Base-by-base conservation (phyloP, 2,888 invertebrate genomes). In the Euclidia mi region DNA sequence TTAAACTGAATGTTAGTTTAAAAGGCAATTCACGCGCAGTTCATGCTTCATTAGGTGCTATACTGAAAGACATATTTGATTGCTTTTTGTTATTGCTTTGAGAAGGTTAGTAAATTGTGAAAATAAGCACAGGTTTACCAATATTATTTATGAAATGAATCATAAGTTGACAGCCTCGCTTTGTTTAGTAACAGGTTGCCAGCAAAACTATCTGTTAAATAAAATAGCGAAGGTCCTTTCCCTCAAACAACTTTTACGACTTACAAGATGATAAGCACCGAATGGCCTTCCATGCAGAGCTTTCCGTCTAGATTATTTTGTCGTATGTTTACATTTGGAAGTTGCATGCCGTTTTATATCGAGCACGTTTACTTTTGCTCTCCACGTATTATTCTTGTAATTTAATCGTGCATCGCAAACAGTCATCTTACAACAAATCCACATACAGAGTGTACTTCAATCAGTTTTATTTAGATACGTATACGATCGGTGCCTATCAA, bases 401-500 rank as follows among this genome's bases (percentile, higher is more conserved):
- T 73, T 73, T 61, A 55, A 62, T 58, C 44, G 65, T 49, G 34
- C 44, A 15, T 38, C 48, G 18, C 35, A 51, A 37, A 40, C 46
- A 41, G 18, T 45, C 35, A 60, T 58, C 56, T 60, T 55, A 56
- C 56, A 61, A 63, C 56, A 70, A 70, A 71, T 70, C 50, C 56
- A 29, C 34, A 20, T 25, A 42, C 56, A 61, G 49, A 61, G 58
- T 59, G 52, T 74, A n/a, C 71, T 64, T 67, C 71, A 71, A 67
- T 68, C 71, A 60, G 62, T 74, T 73, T 63, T 71, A 71, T 74
- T 73, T 67, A 74, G 59, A 74, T 67, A 58, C 56, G 60, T 58
- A 58, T 47, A 48, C 58, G 58, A 68, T 68, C 60, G 46, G 49
- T 61, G 50, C 46, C 65, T 60, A 71, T 74, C 63, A 57, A 74